phyloP scores from a whole-genome alignment of 2,797 vertebrate genomes.

The Atherinosoma microstoma region DNA sequence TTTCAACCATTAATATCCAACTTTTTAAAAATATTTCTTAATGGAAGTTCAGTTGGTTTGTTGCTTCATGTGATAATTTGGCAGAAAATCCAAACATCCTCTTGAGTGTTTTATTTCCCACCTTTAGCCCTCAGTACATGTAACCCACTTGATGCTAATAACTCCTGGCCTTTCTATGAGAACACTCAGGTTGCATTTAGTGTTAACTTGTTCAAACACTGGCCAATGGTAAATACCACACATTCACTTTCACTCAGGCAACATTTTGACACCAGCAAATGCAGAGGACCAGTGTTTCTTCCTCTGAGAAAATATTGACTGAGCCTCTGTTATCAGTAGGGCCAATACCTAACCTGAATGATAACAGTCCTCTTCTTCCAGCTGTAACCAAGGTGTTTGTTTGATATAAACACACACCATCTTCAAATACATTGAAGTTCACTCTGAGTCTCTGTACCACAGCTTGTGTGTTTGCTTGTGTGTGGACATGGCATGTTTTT shows the following conservation, averaged over 20 bases:
- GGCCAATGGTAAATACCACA: conserved; percentile 36
- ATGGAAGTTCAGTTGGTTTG: conserved; percentile 1
- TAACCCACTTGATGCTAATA: conserved; percentile 46
- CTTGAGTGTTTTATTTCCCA: conserved; percentile 38
- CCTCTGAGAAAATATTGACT: conserved; percentile 54
- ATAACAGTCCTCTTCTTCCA: conserved; percentile 35
- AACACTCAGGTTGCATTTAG: conserved; percentile 39
- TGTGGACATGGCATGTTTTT: conserved; percentile 22
- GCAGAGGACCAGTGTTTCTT: conserved; percentile 15
- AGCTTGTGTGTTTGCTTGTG: not conserved
- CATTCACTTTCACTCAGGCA: conserved; percentile 19
- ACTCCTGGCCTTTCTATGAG: conserved; percentile 31
- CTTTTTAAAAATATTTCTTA: too few species aligned
- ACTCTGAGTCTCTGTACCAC: conserved; percentile 1
- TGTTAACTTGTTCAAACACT: conserved; percentile 29
- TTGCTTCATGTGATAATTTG: not conserved
- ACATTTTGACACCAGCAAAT: conserved; percentile 39
- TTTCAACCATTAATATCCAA: too few species aligned
- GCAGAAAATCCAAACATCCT: conserved; percentile 26
- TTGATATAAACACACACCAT: conserved; percentile 45
- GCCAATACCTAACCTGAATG: conserved; percentile 34
- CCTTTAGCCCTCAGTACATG: conserved; percentile 17
- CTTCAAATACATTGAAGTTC: conserved; percentile 33
- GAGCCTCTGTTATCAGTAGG: conserved; percentile 43
- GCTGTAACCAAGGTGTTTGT: conserved; percentile 33